phyloP scores from a whole-genome alignment of 2,113 vertebrate genomes.

The Manacus vitellinus region DNA sequence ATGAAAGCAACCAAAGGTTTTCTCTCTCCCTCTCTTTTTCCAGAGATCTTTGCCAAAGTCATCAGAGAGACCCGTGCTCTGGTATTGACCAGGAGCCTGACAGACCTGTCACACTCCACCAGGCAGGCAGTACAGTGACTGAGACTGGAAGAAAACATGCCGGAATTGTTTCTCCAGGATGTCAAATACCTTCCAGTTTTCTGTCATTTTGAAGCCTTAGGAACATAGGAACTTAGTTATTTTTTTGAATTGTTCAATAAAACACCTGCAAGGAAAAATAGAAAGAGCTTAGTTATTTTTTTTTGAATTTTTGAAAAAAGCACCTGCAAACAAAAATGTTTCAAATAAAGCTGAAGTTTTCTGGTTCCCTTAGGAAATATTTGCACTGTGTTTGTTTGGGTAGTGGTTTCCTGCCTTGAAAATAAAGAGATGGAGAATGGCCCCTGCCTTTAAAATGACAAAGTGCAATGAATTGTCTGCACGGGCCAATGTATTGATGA shows the following conservation, averaged over 20 bases:
- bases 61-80: conserved; percentile 60
- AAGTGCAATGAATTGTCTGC: conserved; percentile 64
- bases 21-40: background rate
- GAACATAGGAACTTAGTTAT: too few species aligned
- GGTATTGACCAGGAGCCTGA: conserved; percentile 79
- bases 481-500: conserved; percentile 16
- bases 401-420: background rate
- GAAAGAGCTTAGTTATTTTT: background rate
- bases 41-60: conserved; percentile 85
- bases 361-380: conserved; percentile 28
- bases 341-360: background rate
- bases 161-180: conserved; percentile 54
- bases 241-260: too few species aligned
- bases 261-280: too few species aligned
- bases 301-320: background rate
- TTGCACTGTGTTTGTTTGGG: background rate
- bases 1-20: background rate
- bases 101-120: conserved; percentile 75
- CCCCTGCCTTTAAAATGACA: conserved; percentile 35
- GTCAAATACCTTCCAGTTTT: conserved; percentile 31
- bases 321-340: background rate
- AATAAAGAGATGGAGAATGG: too few species aligned
- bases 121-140: conserved; percentile 86
- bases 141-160: conserved; percentile 74
- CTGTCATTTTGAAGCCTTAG: too few species aligned